Evolutionary conservation across 2,888 invertebrate species (phyloP), one percentile per base, ranked within the genome.

Genomic region (Graphium colonna): DNA sequence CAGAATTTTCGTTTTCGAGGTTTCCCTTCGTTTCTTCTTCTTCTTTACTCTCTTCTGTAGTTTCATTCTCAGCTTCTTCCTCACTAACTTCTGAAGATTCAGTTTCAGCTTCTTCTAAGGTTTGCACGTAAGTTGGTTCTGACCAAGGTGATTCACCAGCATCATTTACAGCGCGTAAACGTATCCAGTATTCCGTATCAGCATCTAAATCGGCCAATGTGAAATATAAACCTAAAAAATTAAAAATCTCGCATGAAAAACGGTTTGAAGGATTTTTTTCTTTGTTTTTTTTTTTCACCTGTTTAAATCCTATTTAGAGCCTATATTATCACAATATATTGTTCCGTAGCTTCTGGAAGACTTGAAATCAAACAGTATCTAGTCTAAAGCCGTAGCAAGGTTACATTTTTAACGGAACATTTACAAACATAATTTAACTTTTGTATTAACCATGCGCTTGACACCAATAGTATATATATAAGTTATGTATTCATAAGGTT

Each of bases 121-220:
- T 80, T 0, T 61, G 57, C 8, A 61, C 67, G 1, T 55, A 33
- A 0, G 70, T 18, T 1, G 75, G 63, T 0, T 63, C 62, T 0
- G 83, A 77, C 87, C 85, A 86, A 0, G 68, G 52, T 0, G 82
- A 78, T 1, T 60, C 64, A 0, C 87, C 87, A 0, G 69, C 71
- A 0, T 67, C 69, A 52, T 87, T 86, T 0, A 45, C 52, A 0
- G 71, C 75, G 17, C 75, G 71, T 1, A 85, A 41, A 8, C 83
- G 73, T 0, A 81, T 36, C 72, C 75, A 79, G 47, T 86, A 86
- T 3, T 71, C 64, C 0, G 79, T 77, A 10, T 73, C 71, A 21
- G 66, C 63, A 12, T 75, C 68, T 50, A 87, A 65, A 39, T 67
- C 60, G 0, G 52, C 33, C 17, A 83, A 26, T 8, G 54, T 57